Base-by-base conservation (phyloP, 2,888 invertebrate genomes). In the Hartigia nigra region DNA sequence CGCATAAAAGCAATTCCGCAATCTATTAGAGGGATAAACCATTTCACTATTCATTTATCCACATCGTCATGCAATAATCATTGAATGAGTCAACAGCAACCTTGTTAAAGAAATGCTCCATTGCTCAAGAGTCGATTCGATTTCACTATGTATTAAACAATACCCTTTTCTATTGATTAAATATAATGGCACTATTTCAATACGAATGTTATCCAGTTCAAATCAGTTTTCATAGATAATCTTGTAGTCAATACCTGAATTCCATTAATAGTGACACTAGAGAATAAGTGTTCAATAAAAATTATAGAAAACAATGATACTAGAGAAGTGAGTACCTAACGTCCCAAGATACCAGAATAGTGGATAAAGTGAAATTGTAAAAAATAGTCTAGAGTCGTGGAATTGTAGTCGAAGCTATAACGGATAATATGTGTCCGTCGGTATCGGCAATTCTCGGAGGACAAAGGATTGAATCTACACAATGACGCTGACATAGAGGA, bases 141-240 rank as follows among this genome's bases (percentile, higher is more conserved):
- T 55, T 55, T 55, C 39, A 55, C 39, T 70, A 23, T 69, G 69
- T 70, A 36, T 70, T 70, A 31, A 23, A 76, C 76, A 76, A 12
- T 76, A 35, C 76, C 35, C 39, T 70, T 76, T 35, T 39, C 23
- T 39, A 39, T 39, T 39, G 39, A 39, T 39, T 39, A 39, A 4
- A 23, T 39, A 39, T 39, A 14, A 39, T 55, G 14, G 39, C 1
- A 23, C 23, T 0, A 23, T 55, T 55, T 23, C 14, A 55, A 23
- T 55, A 55, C 39, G 23, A 55, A 55, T 1, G 14, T 55, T 23
- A 55, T 55, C 9, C 14, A 55, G 23, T 23, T 2, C 39, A 55
- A 55, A 9, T 23, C 5, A 55, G 23, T 55, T 9, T 23, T 9
- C 39, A 23, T 55, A 55, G 39, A 23, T 23, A 23, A 14, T 55